A percentile compares a stretch with the other conserved stretches of the same genome.
Conservation (phyloP, 2,113 vertebrate genomes). For the Thalassarche chlororhynchos region DNA sequence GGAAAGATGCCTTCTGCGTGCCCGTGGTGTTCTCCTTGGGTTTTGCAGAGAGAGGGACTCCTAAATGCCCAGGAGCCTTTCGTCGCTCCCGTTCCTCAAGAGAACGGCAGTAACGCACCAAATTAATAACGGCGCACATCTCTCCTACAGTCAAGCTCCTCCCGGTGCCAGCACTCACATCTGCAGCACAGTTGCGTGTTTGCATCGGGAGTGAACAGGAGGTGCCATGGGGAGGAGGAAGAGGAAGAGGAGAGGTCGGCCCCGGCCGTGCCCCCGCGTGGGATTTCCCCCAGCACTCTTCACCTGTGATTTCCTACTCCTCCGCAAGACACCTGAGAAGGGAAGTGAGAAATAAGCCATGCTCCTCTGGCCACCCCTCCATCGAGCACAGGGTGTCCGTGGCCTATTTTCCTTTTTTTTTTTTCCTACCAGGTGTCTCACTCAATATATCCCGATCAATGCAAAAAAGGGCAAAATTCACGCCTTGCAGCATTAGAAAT, state of each 20-base stretch:
- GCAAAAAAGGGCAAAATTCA: not conserved
- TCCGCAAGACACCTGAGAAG: not conserved
- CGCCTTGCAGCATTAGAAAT: not conserved
- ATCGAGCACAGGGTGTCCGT: not conserved
- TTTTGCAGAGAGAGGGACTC: not conserved
- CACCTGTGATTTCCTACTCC: not conserved
- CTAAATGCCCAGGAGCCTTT: not conserved
- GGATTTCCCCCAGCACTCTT: not conserved
- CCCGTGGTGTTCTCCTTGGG: not conserved
- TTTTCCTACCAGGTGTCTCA: not conserved
- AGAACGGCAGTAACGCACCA: rapidly evolving
- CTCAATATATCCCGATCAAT: not conserved
- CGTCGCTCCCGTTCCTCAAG: rapidly evolving
- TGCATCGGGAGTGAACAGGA: rapidly evolving
- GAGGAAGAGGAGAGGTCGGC: not conserved
- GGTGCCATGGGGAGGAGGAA: not conserved
- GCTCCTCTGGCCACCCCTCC: not conserved
- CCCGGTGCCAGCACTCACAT: not conserved
- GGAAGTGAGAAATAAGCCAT: not conserved
- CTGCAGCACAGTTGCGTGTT: rapidly evolving
- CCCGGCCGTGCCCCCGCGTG: rapidly evolving
- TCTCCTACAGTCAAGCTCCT: not conserved
- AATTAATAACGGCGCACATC: rapidly evolving
- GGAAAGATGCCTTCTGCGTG: not conserved
- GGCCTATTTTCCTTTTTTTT: not conserved